Evolutionary conservation across 92 coral and sea anemone genomes (phyloP).

Genomic region (Parazoanthus atlanticus): DNA sequence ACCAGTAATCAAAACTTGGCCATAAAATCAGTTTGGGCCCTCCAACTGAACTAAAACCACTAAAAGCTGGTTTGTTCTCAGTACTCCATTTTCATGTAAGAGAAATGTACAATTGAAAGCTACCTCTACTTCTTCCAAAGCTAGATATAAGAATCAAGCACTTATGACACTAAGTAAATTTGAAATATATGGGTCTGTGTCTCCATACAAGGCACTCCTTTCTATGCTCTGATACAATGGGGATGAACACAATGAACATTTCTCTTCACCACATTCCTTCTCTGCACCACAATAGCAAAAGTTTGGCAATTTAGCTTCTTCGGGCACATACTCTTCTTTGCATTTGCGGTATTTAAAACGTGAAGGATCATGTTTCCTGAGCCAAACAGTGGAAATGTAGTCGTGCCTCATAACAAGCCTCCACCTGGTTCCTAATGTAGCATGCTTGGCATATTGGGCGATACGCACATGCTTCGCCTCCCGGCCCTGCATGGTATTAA

Average conservation of each 20-base stretch:
- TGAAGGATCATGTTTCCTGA: conserved; percentile 58
- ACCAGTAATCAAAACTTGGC: too few relatives aligned
- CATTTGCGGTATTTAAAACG: conserved; percentile 56
- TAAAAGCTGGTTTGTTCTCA: too few relatives aligned
- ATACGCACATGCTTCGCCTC: conserved; percentile 71
- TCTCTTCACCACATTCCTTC: conserved; percentile 36
- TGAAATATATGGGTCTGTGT: conserved; percentile 1
- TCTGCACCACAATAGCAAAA: conserved; percentile 63
- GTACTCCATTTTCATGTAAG: too few relatives aligned
- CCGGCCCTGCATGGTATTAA: conserved; percentile 72
- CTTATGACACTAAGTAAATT: conserved; percentile 32
- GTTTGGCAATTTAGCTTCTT: conserved; percentile 45
- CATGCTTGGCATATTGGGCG: conserved; percentile 66
- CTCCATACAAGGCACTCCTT: conserved; percentile 33
- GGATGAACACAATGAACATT: conserved; percentile 52
- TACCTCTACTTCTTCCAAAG: too few relatives aligned
- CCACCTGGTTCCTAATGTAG: conserved; percentile 68
- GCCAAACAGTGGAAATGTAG: conserved; percentile 65
- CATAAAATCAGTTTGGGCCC: too few relatives aligned
- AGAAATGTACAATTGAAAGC: too few relatives aligned
- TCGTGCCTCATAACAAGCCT: conserved; percentile 67
- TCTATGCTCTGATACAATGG: conserved; percentile 44
- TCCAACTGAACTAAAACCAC: too few relatives aligned
- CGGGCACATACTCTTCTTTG: conserved; percentile 56
- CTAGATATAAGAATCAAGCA: not conserved